Evolutionary conservation across 2,888 invertebrate genomes (phyloP).

Genomic region (Hemicrepidius hirtus): DNA sequence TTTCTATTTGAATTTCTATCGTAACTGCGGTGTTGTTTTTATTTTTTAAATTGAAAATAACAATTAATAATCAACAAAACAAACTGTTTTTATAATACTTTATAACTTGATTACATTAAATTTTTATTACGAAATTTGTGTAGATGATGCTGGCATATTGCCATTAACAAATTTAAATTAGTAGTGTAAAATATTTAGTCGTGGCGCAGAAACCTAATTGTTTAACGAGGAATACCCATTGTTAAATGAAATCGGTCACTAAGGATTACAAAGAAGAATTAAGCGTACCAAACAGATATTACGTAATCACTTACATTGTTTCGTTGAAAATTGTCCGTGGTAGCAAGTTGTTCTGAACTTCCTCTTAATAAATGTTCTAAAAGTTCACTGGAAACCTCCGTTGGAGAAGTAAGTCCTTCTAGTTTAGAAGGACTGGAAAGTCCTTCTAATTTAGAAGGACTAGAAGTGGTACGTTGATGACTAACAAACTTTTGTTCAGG

Average conservation of each 20-base stretch:
- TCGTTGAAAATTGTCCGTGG: conserved; percentile 71
- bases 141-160: too few relatives aligned
- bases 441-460: conserved; percentile 85
- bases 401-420: conserved; percentile 74
- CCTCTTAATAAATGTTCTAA: conserved; percentile 86
- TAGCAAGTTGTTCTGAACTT: conserved; percentile 85
- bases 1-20: too few relatives aligned
- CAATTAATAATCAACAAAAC: too few relatives aligned
- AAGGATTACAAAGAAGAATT: neutral
- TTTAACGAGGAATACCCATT: too few relatives aligned
- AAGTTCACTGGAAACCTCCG: conserved; percentile 78
- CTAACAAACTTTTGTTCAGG: conserved; percentile 72
- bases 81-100: too few relatives aligned
- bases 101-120: too few relatives aligned
- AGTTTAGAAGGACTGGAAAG: conserved; percentile 86
- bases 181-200: too few relatives aligned
- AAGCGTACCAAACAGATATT: neutral
- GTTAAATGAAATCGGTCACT: neutral
- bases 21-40: too few relatives aligned
- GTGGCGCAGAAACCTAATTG: too few relatives aligned
- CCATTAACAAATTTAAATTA: too few relatives aligned
- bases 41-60: too few relatives aligned
- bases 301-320: conserved; percentile 65
- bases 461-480: conserved; percentile 86
- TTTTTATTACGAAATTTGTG: too few relatives aligned